These are phyloP conservation scores for Channa striata DNA, from an alignment of 2,797 vertebrate genomes.

Conservation along the genomic window DNA sequence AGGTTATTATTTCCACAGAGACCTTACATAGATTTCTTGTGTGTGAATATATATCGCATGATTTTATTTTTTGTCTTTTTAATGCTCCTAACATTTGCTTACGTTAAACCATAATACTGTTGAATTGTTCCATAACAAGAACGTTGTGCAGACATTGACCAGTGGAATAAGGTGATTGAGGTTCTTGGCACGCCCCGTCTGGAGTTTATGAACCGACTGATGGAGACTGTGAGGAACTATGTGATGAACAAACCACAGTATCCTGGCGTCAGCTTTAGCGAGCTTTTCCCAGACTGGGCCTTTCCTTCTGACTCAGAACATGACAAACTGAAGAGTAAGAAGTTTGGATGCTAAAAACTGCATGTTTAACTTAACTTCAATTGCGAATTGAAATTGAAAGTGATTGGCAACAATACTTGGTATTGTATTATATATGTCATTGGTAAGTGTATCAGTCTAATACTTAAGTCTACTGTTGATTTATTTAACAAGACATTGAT, in stretches of 20 bases:
- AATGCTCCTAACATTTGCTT: slow-evolving; percentile 6
- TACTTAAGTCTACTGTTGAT: neutral
- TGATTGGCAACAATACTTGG: neutral
- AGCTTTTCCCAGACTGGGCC: slow-evolving; percentile 97
- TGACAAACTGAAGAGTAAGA: slow-evolving; percentile 96
- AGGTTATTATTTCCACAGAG: neutral
- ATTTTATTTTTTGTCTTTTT: neutral
- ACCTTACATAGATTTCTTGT: neutral
- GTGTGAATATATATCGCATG: too few relatives aligned
- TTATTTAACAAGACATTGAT: slow-evolving; percentile 8
- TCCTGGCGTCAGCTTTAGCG: slow-evolving; percentile 93
- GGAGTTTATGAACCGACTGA: slow-evolving; percentile 98
- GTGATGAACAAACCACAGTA: slow-evolving; percentile 99
- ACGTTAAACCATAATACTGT: neutral
- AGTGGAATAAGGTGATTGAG: slow-evolving; percentile 99
- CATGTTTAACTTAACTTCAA: neutral
- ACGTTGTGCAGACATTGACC: slow-evolving; percentile 92
- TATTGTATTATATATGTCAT: too few relatives aligned
- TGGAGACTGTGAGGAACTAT: slow-evolving; percentile 97
- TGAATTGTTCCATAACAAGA: slow-evolving; percentile 62
- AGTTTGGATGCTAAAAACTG: neutral
- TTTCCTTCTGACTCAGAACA: slow-evolving; percentile 96
- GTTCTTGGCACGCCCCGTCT: slow-evolving; percentile 94
- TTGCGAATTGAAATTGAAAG: neutral
- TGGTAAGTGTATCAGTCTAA: too few relatives aligned